Base-by-base conservation (phyloP, 2,797 vertebrate species). In the Characodon lateralis region DNA sequence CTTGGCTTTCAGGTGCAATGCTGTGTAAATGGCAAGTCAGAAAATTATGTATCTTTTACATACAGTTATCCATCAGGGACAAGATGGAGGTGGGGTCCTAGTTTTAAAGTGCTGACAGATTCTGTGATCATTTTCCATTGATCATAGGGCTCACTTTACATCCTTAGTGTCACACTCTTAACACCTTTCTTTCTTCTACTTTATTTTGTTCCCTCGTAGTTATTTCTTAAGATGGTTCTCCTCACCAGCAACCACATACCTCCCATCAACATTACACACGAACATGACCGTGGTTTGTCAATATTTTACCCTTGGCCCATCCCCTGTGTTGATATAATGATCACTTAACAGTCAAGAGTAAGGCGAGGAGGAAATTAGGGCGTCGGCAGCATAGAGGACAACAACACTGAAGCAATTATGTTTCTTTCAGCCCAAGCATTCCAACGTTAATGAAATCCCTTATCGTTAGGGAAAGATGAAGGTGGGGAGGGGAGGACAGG, bases 31-130 rank as follows among this genome's bases (percentile, higher is more conserved):
- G 96, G 95, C 95, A 96, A 95, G 94, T 95, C 94, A 90, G 91
- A 93, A 94, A 96, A 96, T 94, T 94, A 95, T 95, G 95, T 96
- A 95, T 96, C 95, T 96, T 95, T 95, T 95, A 95, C 94, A 95
- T 95, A 95, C 94, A 95, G 94, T 94, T 95, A 95, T 95, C 94
- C 94, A 94, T 95, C 95, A 90, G 91, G 83, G 85, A 35, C 18
- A n/a, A 28, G 53, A 73, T 9, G 81, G 71, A 4, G 83, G 87
- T 72, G 91, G 88, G 51, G 85, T 84, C 85, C 83, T 31, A 71
- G 83, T 88, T 91, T 95, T 92, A 95, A 95, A 95, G 94, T 90
- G 94, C 95, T 93, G 95, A 88, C 71, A 85, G 91, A 92, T 89
- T 87, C 85, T 93, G 91, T 93, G 94, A 95, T 96, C 93, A 94